Evolutionary conservation across 2,797 vertebrate genomes (phyloP).

Genomic region (Vultur gryphus): DNA sequence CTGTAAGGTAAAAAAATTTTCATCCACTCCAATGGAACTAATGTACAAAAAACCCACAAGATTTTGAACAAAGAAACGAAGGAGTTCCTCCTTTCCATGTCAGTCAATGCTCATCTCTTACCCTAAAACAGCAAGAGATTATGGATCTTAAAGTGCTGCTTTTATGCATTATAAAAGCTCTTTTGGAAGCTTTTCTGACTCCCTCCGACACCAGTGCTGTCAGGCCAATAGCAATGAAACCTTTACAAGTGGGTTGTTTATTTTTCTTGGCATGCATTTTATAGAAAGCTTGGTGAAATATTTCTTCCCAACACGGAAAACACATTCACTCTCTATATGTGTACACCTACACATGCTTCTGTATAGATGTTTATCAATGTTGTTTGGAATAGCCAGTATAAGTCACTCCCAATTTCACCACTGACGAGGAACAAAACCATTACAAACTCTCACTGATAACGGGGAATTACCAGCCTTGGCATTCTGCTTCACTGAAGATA

Average conservation of each 20-base stretch:
- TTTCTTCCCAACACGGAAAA: neutral
- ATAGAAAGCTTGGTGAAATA: neutral
- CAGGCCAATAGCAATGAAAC: neutral
- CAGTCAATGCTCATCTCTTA: neutral
- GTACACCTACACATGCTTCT: neutral
- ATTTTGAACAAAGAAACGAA: neutral
- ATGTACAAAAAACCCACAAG: neutral
- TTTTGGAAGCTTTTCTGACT: neutral
- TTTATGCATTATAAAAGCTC: neutral
- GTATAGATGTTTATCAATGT: accelerated
- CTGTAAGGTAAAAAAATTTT: neutral
- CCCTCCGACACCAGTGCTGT: neutral
- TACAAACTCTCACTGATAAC: neutral
- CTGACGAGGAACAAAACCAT: neutral
- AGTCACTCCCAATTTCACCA: neutral
- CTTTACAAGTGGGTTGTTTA: neutral
- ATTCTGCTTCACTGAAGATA: neutral
- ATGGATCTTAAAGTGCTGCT: neutral
- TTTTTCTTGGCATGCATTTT: neutral
- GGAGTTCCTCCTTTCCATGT: neutral
- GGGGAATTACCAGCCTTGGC: neutral
- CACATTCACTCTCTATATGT: accelerated
- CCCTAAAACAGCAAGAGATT: neutral
- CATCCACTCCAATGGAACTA: neutral
- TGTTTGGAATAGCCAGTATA: neutral